Evolutionary conservation across 2,888 invertebrate genomes (phyloP).

Genomic region (Temnothorax ravouxi): DNA sequence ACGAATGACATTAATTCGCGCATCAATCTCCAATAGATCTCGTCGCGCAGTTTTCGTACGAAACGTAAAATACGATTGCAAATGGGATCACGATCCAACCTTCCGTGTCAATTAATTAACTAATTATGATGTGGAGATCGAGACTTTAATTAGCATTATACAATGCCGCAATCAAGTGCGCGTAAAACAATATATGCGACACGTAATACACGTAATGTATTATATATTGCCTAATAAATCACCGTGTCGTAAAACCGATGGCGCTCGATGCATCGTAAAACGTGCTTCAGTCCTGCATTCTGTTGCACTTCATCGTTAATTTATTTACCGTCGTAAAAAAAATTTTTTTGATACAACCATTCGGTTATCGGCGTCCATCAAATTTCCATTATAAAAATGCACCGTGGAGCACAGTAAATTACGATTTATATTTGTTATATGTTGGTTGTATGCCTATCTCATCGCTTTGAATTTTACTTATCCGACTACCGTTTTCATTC

Average conservation of each 20-base stretch:
- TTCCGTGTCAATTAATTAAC: slow-evolving; percentile 37
- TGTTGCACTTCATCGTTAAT: slow-evolving; percentile 37
- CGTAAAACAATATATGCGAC: slow-evolving; percentile 24
- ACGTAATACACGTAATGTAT: slow-evolving; percentile 9
- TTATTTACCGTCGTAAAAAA: slow-evolving; percentile 18
- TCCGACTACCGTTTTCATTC: background rate
- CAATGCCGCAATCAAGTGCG: slow-evolving; percentile 39
- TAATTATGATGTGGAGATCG: slow-evolving; percentile 41
- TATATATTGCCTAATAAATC: slow-evolving; percentile 21
- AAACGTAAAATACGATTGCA: background rate
- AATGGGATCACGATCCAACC: slow-evolving; percentile 4
- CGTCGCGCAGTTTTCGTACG: slow-evolving; percentile 4
- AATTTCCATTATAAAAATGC: slow-evolving; percentile 26
- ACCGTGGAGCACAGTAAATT: background rate
- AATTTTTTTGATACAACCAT: slow-evolving; percentile 19
- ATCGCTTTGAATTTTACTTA: background rate
- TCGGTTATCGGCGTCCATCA: slow-evolving; percentile 5
- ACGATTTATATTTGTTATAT: background rate
- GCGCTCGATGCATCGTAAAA: background rate
- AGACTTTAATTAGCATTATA: slow-evolving; percentile 40
- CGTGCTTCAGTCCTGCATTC: background rate
- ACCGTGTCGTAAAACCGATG: slow-evolving; percentile 40
- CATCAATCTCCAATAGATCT: slow-evolving; percentile 22
- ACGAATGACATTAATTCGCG: slow-evolving; percentile 22
- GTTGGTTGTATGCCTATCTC: background rate